Evolutionary conservation across 2,888 invertebrate species (phyloP).

Genomic region (Eudasyphora cyanicolor): DNA sequence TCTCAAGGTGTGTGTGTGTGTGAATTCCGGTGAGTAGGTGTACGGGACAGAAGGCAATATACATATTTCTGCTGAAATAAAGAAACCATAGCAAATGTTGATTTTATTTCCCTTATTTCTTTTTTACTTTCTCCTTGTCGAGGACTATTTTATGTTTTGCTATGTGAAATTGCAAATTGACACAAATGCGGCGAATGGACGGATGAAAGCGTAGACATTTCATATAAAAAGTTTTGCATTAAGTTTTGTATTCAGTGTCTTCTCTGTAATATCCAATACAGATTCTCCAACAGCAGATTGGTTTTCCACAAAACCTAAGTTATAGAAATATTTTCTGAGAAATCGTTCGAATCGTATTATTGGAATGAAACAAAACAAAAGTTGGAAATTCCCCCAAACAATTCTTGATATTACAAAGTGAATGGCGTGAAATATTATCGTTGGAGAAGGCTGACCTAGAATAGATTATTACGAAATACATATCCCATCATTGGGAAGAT

Average conservation of each 20-base stretch:
- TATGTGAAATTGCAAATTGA: neutral
- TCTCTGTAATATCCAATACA: constrained; percentile 4
- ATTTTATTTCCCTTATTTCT: neutral
- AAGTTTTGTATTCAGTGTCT: neutral
- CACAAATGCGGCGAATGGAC: neutral
- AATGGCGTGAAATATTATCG: neutral
- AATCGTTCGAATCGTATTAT: neutral
- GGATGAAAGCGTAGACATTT: neutral
- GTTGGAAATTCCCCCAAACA: neutral
- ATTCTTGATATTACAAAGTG: neutral
- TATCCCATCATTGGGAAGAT: too few relatives aligned
- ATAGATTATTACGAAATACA: too few relatives aligned
- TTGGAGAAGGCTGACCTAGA: neutral
- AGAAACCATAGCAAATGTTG: neutral
- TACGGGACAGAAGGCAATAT: neutral
- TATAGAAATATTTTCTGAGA: neutral
- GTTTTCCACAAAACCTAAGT: neutral
- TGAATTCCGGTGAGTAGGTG: neutral
- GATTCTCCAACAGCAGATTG: neutral
- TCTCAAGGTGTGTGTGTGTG: neutral
- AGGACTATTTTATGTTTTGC: neutral
- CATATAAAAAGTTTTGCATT: neutral
- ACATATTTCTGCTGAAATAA: neutral
- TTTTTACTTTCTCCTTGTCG: neutral
- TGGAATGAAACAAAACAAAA: neutral